These are phyloP conservation scores for Harpagoxenus sublaevis DNA, from an alignment of 2,888 invertebrate genomes.

Conservation along the genomic window DNA sequence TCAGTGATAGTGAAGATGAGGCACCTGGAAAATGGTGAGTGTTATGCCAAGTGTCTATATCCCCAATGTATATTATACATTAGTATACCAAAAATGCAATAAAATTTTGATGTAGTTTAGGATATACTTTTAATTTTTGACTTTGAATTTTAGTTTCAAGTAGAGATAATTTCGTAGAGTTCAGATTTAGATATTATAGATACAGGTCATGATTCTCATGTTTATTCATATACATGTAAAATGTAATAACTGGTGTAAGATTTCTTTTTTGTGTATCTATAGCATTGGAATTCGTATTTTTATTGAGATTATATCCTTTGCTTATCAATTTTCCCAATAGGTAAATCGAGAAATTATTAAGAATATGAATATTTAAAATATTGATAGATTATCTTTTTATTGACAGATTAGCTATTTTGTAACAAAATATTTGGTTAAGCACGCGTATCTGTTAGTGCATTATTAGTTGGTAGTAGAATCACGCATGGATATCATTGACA, in stretches of 20 bases:
- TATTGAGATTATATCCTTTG: neutral
- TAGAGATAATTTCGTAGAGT: constrained; percentile 6
- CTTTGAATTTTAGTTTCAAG: constrained; percentile 7
- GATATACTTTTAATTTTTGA: neutral
- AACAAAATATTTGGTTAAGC: constrained; percentile 20
- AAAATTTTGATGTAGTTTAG: constrained; percentile 12
- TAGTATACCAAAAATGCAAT: constrained; percentile 7
- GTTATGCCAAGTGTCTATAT: neutral
- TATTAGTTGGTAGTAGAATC: constrained; percentile 78
- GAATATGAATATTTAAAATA: neutral
- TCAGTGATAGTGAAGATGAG: constrained; percentile 98
- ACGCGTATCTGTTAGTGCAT: constrained; percentile 55
- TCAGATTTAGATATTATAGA: constrained; percentile 13
- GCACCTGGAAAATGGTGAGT: constrained; percentile 87
- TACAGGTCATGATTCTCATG: constrained; percentile 6
- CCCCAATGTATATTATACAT: neutral
- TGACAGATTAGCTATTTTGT: neutral
- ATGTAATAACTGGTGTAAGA: neutral
- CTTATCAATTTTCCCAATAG: neutral
- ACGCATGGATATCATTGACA: constrained; percentile 84
- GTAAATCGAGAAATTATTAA: neutral
- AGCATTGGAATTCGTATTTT: neutral
- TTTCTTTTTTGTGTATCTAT: neutral
- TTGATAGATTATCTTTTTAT: neutral
- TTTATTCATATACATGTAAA: constrained; percentile 5